Base-by-base conservation (phyloP, 2,113 vertebrate species). In the Tyto alba region DNA sequence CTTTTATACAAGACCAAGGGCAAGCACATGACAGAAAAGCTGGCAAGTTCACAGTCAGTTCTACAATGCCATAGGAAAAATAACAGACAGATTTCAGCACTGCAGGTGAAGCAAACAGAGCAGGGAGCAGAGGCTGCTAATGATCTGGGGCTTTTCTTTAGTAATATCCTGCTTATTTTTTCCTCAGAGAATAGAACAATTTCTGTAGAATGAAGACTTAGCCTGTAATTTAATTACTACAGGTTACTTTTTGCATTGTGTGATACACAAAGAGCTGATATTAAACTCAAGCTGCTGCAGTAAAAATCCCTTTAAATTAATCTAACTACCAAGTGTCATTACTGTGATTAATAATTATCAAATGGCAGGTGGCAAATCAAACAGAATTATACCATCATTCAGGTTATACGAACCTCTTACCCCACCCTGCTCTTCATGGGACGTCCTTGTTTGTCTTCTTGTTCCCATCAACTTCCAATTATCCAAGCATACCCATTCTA, bases 271-370 rank as follows among this genome's bases (percentile, higher is more conserved):
- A 78, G 48, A 82, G 41, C 22, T 86, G 69, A 53, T 79, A 72
- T 30, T 89, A 90, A 92, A 87, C 47, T 95, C 76, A 89, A 95
- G 83, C 83, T 90, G 73, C 80, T 90, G 68, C 63, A 94, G 72
- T 86, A 90, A 93, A 95, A 94, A 87, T 52, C 38, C 30, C 47
- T 83, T 94, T 90, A 83, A 90, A 85, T 76, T 76, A 85, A 92
- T 75, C 84, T 56, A 85, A 71, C 62, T 56, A 89, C 59, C 32
- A 90, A 93, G 80, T 47, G 34, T 50, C 86, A 67, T 67, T 84
- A 69, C 64, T 84, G 34, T 79, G 80, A 90, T 87, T 89, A 92
- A 92, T 68, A 86, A 93, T 74, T 67, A 88, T 77, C 66, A 93
- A 96, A 76, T 89, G 60, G n/a, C 60, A 96, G 69, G 79, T 57